phyloP scores from a whole-genome alignment of 1,140 invertebrate species.

The Lasaia peninsularis region DNA sequence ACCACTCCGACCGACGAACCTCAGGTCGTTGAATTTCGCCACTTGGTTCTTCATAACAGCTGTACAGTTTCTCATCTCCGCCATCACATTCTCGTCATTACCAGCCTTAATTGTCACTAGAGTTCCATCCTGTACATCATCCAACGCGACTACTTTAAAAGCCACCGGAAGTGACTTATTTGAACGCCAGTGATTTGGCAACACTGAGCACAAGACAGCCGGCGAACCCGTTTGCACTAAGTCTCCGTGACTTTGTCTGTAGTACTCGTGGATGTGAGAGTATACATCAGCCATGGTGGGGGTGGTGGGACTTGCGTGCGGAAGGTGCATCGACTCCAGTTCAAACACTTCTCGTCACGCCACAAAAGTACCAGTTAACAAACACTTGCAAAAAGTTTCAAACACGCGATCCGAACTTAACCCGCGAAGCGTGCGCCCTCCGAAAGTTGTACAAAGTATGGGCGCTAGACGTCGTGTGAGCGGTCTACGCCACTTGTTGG shows the following conservation, averaged over 20 bases:
- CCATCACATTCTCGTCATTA: constrained; percentile 97
- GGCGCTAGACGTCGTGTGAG: constrained; percentile 62
- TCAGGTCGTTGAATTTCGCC: constrained; percentile 97
- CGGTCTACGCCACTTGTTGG: constrained; percentile 69
- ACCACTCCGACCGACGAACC: constrained; percentile 96
- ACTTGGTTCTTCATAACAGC: constrained; percentile 98
- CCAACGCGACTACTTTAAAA: constrained; percentile 94
- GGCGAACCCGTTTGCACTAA: constrained; percentile 94
- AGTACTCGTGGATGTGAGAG: constrained; percentile 84
- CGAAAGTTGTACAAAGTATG: constrained; percentile 64
- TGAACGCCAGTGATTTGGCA: constrained; percentile 96
- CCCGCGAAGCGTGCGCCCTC: constrained; percentile 47
- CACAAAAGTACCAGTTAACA: constrained; percentile 43
- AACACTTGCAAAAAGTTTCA: constrained; percentile 57
- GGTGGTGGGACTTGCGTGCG: constrained; percentile 67
- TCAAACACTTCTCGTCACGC: constrained; percentile 58
- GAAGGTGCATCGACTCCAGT: constrained; percentile 74
- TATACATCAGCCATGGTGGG: constrained; percentile 84
- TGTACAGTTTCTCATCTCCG: constrained; percentile 93
- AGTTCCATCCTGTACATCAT: constrained; percentile 95
- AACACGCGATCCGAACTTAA: constrained; percentile 60
- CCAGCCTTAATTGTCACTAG: constrained; percentile 94
- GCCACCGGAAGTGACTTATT: constrained; percentile 96
- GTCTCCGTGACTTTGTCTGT: constrained; percentile 92
- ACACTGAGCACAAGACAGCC: constrained; percentile 91